A percentile compares a stretch with the other conserved stretches of the same genome.
phyloP scores from a whole-genome alignment of 2,888 invertebrate species.

The Calameuta idolon region DNA sequence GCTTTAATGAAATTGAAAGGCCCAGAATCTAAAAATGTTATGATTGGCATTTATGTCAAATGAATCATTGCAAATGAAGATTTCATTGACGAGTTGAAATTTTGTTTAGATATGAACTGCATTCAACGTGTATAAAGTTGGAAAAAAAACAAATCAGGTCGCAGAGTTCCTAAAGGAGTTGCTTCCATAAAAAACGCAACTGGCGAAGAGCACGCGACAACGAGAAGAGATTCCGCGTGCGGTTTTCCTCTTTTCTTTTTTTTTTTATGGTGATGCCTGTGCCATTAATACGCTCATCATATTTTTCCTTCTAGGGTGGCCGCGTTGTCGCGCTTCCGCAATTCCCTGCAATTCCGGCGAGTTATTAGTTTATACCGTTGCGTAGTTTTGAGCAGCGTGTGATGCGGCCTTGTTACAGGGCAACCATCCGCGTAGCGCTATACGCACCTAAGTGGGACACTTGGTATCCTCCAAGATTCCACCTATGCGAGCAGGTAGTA shows the following conservation, averaged over 20 bases:
- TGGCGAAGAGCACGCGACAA: not conserved
- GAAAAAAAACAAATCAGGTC: not conserved
- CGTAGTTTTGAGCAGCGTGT: constrained; percentile 46
- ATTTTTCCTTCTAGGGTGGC: not conserved
- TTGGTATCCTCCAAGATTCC: constrained; percentile 61
- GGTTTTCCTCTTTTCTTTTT: not conserved
- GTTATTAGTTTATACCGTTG: constrained; percentile 42
- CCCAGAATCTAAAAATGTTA: not conserved
- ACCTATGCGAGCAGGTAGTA: constrained; percentile 37
- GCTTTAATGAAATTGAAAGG: not conserved
- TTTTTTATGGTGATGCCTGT: not conserved
- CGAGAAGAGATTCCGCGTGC: not conserved
- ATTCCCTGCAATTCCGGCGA: not conserved
- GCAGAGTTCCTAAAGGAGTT: not conserved
- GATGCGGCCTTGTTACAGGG: constrained; percentile 45
- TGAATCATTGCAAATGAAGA: not conserved
- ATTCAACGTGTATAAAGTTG: not conserved
- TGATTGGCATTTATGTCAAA: not conserved
- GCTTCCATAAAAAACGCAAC: not conserved
- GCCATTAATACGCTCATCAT: not conserved
- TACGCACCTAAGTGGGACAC: constrained; percentile 59
- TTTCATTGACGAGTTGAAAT: not conserved
- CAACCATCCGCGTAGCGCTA: constrained; percentile 53
- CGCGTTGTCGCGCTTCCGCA: not conserved
- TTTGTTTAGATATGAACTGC: not conserved